Percentiles rank a stretch among this genome's conserved stretches.
Conservation (phyloP, 2,797 vertebrate species). For the Peromyscus aztecus region DNA sequence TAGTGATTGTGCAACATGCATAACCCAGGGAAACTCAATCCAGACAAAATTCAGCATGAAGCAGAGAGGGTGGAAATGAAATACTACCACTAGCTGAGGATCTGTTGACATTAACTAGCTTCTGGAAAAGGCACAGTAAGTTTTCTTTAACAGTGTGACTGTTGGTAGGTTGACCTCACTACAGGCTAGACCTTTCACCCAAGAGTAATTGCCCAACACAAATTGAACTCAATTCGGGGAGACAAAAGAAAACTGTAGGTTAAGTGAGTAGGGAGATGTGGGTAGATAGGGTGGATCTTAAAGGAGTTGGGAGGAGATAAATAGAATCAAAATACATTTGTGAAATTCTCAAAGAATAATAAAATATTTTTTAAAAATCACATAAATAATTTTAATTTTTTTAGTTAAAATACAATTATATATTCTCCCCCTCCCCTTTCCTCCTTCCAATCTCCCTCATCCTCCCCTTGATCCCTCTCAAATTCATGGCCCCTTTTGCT, state of each 20-base stretch:
- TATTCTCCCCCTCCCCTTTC: no score
- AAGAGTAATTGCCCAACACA: background rate
- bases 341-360: no score
- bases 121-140: background rate
- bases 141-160: background rate
- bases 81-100: background rate
- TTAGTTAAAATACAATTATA: no score
- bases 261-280: background rate
- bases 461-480: no score
- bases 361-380: no score
- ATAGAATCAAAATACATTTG: background rate
- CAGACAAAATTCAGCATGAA: background rate
- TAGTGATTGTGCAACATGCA: background rate
- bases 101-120: background rate
- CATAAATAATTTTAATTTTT: no score
- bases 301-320: no score
- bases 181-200: background rate
- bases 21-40: background rate
- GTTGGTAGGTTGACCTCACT: background rate
- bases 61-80: background rate
- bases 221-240: background rate
- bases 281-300: background rate
- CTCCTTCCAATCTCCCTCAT: no score
- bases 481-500: no score
- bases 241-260: no score